A percentile compares a stretch with the other conserved stretches of the same genome.
Evolutionary conservation across 1,140 invertebrate species (phyloP).

Genomic region (Leptinotarsa defecta): DNA sequence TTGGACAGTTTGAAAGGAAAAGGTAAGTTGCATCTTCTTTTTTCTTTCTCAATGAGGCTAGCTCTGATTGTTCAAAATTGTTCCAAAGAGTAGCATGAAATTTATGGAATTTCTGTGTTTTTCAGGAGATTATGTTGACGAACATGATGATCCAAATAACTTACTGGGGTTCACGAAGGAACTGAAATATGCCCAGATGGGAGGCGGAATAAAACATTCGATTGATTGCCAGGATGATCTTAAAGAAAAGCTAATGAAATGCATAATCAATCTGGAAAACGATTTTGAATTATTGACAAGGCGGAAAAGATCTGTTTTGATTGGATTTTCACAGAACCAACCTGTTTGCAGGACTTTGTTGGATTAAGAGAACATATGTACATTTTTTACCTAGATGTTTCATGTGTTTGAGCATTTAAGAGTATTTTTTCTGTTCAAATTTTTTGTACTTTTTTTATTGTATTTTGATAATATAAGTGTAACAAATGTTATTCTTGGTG

Average conservation of each 20-base stretch:
- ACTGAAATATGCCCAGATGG: slow-evolving; percentile 27
- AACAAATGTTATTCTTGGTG: too few species aligned
- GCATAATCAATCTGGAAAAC: background rate
- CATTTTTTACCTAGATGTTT: too few species aligned
- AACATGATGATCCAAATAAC: slow-evolving; percentile 23
- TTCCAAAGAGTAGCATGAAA: too few species aligned
- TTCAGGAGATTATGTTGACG: slow-evolving; percentile 20
- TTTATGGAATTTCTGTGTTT: background rate
- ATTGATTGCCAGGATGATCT: background rate
- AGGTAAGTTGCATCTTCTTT: slow-evolving; percentile 7
- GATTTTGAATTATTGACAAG: slow-evolving; percentile 9
- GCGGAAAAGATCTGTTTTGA: background rate
- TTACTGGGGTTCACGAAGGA: slow-evolving; percentile 28
- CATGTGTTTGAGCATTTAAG: too few species aligned
- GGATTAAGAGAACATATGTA: too few species aligned
- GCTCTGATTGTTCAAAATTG: too few species aligned
- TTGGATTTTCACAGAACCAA: too few species aligned
- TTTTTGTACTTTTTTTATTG: too few species aligned
- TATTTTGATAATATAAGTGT: too few species aligned
- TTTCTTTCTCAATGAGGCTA: too few species aligned
- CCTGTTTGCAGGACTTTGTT: too few species aligned
- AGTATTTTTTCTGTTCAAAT: too few species aligned
- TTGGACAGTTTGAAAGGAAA: slow-evolving; percentile 35
- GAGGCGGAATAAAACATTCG: slow-evolving; percentile 1
- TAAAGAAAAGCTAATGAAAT: background rate